Conservation (phyloP, 2,113 vertebrate genomes). For the Platysternon megacephalum region DNA sequence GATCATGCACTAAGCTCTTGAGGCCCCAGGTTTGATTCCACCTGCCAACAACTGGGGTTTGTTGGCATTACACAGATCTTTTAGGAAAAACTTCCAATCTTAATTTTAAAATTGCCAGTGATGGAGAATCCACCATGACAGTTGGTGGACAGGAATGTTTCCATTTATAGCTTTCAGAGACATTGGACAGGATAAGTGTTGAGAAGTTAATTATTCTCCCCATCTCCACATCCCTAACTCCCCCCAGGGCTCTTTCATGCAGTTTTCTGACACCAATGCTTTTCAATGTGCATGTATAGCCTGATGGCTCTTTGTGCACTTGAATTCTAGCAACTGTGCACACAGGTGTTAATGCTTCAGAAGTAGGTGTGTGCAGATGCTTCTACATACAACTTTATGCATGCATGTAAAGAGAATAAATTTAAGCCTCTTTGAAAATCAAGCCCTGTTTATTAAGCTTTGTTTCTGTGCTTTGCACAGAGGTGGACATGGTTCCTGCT, state of each 20-base stretch:
- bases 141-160: not conserved
- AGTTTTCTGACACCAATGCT: not conserved
- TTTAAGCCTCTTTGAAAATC: not conserved
- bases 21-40: too few species aligned
- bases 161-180: not conserved
- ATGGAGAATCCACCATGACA: too few species aligned
- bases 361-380: too few species aligned
- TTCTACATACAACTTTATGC: too few species aligned
- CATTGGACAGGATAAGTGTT: not conserved
- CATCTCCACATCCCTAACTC: not conserved
- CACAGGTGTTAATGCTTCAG: not conserved
- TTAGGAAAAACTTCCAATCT: too few species aligned
- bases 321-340: not conserved
- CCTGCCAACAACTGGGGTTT: too few species aligned
- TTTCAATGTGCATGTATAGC: not conserved
- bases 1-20: too few species aligned
- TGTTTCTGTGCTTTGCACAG: not conserved
- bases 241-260: not conserved
- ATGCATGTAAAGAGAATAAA: not conserved
- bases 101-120: too few species aligned
- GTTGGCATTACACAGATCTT: too few species aligned
- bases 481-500: not conserved
- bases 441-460: not conserved
- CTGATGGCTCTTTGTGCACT: too few species aligned
- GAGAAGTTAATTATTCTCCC: not conserved